Percentiles rank a stretch among this genome's conserved stretches.
phyloP scores from a whole-genome alignment of 2,888 invertebrate genomes.

The Diaprepes abbreviatus region DNA sequence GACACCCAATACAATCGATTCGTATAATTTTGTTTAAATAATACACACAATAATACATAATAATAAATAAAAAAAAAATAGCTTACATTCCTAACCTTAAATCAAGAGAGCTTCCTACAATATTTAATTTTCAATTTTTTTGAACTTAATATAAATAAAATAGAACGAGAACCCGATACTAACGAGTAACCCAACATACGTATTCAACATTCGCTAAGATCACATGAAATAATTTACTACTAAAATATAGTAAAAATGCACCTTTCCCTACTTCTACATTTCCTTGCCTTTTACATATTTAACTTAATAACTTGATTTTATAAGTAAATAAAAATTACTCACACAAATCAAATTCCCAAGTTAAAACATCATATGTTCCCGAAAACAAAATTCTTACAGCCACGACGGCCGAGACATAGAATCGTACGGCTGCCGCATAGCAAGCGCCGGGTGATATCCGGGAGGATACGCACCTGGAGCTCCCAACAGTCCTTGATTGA shows the following conservation, averaged over 20 bases:
- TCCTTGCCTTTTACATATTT: neutral
- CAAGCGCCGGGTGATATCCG: slow-evolving; percentile 74
- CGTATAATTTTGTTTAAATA: too few relatives aligned
- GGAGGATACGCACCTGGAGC: slow-evolving; percentile 71
- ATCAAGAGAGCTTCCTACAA: too few relatives aligned
- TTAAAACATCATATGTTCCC: neutral
- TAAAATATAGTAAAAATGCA: slow-evolving; percentile 14
- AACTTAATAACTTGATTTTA: neutral
- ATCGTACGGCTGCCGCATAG: slow-evolving; percentile 82
- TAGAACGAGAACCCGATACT: neutral
- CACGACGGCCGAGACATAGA: slow-evolving; percentile 78
- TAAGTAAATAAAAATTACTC: neutral
- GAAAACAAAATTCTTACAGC: slow-evolving; percentile 65
- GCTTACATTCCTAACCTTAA: too few relatives aligned
- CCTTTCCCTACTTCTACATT: neutral
- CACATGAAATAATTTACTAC: slow-evolving; percentile 6
- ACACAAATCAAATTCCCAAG: neutral
- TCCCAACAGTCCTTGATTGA: slow-evolving; percentile 69
- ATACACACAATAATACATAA: too few relatives aligned
- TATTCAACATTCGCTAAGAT: slow-evolving; percentile 2
- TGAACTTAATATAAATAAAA: too few relatives aligned
- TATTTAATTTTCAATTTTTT: too few relatives aligned
- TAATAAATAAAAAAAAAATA: too few relatives aligned
- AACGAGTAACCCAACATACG: neutral
- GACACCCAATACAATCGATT: too few relatives aligned